Evolutionary conservation across 2,888 invertebrate species (phyloP), one percentile per base, ranked within the genome.

Genomic region (Apodemia zela): DNA sequence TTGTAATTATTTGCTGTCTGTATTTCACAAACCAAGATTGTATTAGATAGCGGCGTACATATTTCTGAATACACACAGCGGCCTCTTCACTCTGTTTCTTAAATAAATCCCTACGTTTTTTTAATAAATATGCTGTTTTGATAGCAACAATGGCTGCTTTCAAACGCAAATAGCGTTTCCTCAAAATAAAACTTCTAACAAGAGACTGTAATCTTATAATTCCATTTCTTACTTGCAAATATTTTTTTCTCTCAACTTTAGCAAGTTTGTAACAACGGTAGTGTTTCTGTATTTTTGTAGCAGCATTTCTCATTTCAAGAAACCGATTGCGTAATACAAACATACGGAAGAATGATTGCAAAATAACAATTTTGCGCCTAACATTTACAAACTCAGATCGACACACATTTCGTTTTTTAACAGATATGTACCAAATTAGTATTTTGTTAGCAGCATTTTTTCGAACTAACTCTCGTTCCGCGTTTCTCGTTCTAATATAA

Each of bases 291-390:
- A 84, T 68, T 63, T 69, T 78, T 54, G 79, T 72, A 18, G 80
- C 74, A 7, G 73, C 74, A 42, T 59, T 64, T 70, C 73, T 78
- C 6, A 72, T 66, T 17, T 66, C 54, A 21, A 80, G 6, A 66
- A 79, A 87, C 42, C 73, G 69, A 66, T 81, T 84, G 51, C 80
- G 79, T 59, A 69, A 63, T 15, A 78, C 70, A 25, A 75, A 72
- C 84, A 81, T 86, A 47, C 92, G 83, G 66, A 83, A 80, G 13
- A 73, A 67, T 15, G 86, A 82, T 69, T 93, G 93, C 21, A 89
- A 71, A 3, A 69, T 70, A 17, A 86, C 73, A 10, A 76, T 71
- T 35, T 79, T 81, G 47, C 72, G 74, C 69, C 73, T 85, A 3
- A 86, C 57, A 47, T 68, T 73, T 63, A 84, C 65, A 73, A 73